Conservation (phyloP, 1,140 invertebrate species). For the Galleria mellonella region DNA sequence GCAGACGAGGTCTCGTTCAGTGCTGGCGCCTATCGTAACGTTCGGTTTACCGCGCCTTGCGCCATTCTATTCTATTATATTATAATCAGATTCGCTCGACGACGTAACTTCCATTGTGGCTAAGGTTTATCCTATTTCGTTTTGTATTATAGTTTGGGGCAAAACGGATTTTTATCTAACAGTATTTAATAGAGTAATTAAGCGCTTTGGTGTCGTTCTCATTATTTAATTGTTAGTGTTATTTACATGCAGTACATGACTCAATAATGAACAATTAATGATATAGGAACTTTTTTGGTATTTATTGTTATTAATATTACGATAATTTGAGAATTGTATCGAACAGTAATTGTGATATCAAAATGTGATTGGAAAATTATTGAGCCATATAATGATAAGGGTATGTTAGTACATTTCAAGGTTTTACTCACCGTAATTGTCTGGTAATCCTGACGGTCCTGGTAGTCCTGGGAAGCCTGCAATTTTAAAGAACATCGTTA, state of each 20-base stretch:
- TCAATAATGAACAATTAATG: constrained; percentile 61
- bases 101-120: constrained; percentile 50
- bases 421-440: constrained; percentile 87
- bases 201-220: constrained; percentile 33
- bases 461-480: constrained; percentile 77
- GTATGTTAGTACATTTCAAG: constrained; percentile 24
- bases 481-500: constrained; percentile 9
- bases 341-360: constrained; percentile 28
- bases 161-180: constrained; percentile 12
- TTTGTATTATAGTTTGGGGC: constrained; percentile 11
- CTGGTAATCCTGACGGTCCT: constrained; percentile 88
- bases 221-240: constrained; percentile 58
- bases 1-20: constrained; percentile 62
- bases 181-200: constrained; percentile 21
- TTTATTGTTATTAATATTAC: constrained; percentile 27
- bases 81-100: neutral
- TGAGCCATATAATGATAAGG: constrained; percentile 34
- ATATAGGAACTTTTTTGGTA: constrained; percentile 22
- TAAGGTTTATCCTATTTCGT: constrained; percentile 12
- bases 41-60: neutral
- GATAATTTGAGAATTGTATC: too few relatives aligned
- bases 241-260: constrained; percentile 46
- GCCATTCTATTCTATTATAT: neutral
- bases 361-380: constrained; percentile 28
- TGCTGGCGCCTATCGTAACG: constrained; percentile 22